Evolutionary conservation across 2,888 invertebrate genomes (phyloP).

Genomic region (Holacanthella duospinosa): DNA sequence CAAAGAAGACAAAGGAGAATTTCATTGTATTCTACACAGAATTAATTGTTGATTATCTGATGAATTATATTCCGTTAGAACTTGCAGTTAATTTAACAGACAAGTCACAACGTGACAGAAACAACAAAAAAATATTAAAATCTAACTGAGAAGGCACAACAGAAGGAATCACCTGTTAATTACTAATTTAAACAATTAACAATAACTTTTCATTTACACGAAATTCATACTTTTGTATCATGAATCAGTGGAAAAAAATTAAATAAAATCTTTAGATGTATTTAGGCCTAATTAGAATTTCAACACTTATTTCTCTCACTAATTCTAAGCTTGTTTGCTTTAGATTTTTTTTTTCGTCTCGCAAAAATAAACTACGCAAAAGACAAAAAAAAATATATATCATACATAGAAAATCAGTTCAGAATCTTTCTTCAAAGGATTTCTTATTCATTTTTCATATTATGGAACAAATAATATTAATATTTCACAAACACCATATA

Average conservation of each 20-base stretch:
- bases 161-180: neutral
- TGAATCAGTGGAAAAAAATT: too few relatives aligned
- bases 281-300: conserved; percentile 3
- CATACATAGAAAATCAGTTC: too few relatives aligned
- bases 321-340: neutral
- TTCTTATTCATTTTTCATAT: too few relatives aligned
- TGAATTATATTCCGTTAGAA: too few relatives aligned
- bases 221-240: too few relatives aligned
- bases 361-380: neutral
- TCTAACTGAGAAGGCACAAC: neutral
- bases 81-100: too few relatives aligned
- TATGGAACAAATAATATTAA: too few relatives aligned
- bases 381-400: neutral
- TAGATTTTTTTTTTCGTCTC: neutral
- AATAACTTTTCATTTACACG: too few relatives aligned
- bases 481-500: too few relatives aligned
- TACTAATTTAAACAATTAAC: neutral
- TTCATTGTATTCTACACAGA: too few relatives aligned
- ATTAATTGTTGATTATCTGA: too few relatives aligned
- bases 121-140: neutral
- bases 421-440: too few relatives aligned
- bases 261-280: neutral
- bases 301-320: neutral
- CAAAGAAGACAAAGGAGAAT: neutral
- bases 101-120: neutral